Evolutionary conservation across 2,797 vertebrate species (phyloP).

Genomic region (Rousettus madagascariensis): DNA sequence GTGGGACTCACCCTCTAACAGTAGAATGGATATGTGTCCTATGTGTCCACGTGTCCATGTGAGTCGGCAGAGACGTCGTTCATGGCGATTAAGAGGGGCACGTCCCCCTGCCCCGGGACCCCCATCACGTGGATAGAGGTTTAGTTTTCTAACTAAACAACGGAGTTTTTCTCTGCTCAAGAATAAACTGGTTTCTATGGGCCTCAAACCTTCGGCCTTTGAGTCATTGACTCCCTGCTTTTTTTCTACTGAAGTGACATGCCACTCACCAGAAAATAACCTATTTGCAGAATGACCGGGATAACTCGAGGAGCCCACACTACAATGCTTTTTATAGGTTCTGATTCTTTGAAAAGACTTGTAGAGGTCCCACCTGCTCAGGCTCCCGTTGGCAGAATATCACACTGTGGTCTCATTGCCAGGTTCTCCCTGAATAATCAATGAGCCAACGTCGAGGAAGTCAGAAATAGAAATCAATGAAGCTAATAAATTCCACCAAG

Average conservation of each 20-base stretch:
- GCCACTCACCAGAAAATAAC: background rate
- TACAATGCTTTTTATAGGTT: background rate
- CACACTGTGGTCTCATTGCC: constrained; percentile 32
- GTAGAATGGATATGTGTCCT: too few relatives aligned
- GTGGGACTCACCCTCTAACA: background rate
- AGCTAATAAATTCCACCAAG: constrained; percentile 29
- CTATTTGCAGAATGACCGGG: background rate
- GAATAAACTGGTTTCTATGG: background rate
- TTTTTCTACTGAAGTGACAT: background rate
- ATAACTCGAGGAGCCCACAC: background rate
- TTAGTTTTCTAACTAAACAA: background rate
- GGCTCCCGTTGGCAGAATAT: constrained; percentile 14
- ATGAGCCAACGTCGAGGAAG: constrained; percentile 23
- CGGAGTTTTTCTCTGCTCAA: background rate
- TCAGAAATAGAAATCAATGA: constrained; percentile 69
- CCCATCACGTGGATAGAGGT: accelerated
- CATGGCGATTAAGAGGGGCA: background rate
- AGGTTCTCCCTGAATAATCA: constrained; percentile 71
- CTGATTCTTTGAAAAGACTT: constrained; percentile 24
- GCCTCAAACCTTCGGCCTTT: background rate
- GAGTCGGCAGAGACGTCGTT: background rate
- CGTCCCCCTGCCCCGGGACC: accelerated
- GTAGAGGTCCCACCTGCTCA: background rate
- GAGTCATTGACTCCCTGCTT: background rate
- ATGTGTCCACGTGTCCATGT: accelerated